These are phyloP conservation scores for Cyclina sinensis DNA, from an alignment of 1,140 invertebrate species.

Conservation along the genomic window DNA sequence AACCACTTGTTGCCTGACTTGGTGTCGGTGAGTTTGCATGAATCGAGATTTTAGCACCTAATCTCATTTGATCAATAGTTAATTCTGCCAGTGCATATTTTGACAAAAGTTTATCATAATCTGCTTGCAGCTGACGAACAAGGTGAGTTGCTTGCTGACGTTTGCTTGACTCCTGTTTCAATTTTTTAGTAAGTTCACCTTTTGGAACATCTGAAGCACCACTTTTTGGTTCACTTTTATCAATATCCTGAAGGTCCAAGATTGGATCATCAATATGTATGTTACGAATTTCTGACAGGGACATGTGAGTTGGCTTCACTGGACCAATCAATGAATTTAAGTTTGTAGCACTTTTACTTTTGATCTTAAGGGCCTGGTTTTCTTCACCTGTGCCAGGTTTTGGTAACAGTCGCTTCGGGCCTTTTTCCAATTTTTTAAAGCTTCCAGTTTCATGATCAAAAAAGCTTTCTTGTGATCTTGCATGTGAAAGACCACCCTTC, in stretches of 20 bases:
- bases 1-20: conserved; percentile 73
- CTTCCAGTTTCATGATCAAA: conserved; percentile 69
- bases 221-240: conserved; percentile 71
- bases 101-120: conserved; percentile 84
- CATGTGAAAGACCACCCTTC: conserved; percentile 71
- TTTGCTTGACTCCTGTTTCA: conserved; percentile 81
- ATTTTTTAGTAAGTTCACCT: conserved; percentile 78
- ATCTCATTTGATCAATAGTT: conserved; percentile 86
- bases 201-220: conserved; percentile 73
- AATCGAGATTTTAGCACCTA: conserved; percentile 83
- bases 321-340: conserved; percentile 72
- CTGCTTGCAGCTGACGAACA: conserved; percentile 85
- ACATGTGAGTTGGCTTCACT: conserved; percentile 80
- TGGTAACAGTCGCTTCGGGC: conserved; percentile 79
- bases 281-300: conserved; percentile 74
- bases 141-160: conserved; percentile 83
- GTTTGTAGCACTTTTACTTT: conserved; percentile 81
- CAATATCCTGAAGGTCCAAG: conserved; percentile 43
- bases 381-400: conserved; percentile 74
- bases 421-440: conserved; percentile 71
- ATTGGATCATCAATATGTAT: conserved; percentile 69
- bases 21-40: conserved; percentile 83
- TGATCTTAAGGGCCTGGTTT: conserved; percentile 76
- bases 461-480: conserved; percentile 79
- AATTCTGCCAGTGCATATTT: conserved; percentile 86